A percentile compares a stretch with the other conserved stretches of the same genome.
phyloP scores from a whole-genome alignment of 2,113 vertebrate species.

The Danio rerio region GRCz12tu NC_133195.1:43415001-43415500 shows the following conservation, averaged over 20 bases:
- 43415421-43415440: slow-evolving; percentile 58
- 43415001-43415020: too few relatives aligned
- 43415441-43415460: slow-evolving; percentile 59
- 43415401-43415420: slow-evolving; percentile 25
- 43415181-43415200: too few relatives aligned
- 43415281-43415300: not conserved
- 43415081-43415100: too few relatives aligned
- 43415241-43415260: not conserved
- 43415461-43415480: slow-evolving; percentile 46
- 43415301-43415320: not conserved
- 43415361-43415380: not conserved
- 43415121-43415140: not conserved
- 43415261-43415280: not conserved
- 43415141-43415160: too few relatives aligned
- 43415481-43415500: slow-evolving; percentile 50
- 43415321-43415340: slow-evolving; percentile 15
- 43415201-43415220: too few relatives aligned
- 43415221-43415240: not conserved
- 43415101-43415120: too few relatives aligned
- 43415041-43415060: too few relatives aligned
- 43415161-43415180: too few relatives aligned
- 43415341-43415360: slow-evolving; percentile 2
- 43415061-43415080: too few relatives aligned
- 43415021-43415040: too few relatives aligned
- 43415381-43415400: slow-evolving; percentile 29